phyloP scores from a whole-genome alignment of 1,140 invertebrate species.

The Drosophila santomea region DNA sequence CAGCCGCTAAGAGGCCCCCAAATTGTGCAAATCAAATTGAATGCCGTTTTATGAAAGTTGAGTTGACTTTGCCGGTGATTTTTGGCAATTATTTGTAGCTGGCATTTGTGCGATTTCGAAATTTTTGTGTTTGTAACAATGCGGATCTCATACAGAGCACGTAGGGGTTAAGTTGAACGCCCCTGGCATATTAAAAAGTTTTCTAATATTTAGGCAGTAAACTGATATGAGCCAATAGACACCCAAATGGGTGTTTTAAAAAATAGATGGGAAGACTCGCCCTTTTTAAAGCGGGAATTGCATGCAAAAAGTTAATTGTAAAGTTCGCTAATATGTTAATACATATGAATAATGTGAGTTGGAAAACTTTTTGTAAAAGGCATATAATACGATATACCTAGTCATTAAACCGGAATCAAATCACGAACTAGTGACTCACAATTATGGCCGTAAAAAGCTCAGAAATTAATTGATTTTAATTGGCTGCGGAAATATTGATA shows the following conservation, averaged over 20 bases:
- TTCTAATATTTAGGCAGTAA: slow-evolving; percentile 46
- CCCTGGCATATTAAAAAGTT: slow-evolving; percentile 69
- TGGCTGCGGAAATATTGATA: slow-evolving; percentile 49
- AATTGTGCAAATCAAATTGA: slow-evolving; percentile 68
- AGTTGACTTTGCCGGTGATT: slow-evolving; percentile 34
- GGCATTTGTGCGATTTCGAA: slow-evolving; percentile 71
- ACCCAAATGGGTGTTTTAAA: not conserved
- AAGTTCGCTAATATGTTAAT: not conserved
- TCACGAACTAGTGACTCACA: slow-evolving; percentile 35
- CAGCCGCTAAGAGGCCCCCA: slow-evolving; percentile 31
- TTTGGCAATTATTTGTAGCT: slow-evolving; percentile 66
- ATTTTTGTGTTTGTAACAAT: slow-evolving; percentile 49
- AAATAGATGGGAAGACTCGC: not conserved
- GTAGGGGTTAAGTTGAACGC: slow-evolving; percentile 50
- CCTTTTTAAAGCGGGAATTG: not conserved
- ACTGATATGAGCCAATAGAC: slow-evolving; percentile 15
- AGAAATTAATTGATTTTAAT: slow-evolving; percentile 32
- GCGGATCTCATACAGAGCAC: slow-evolving; percentile 59
- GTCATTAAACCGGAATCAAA: slow-evolving; percentile 12
- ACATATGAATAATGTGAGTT: not conserved
- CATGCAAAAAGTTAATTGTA: not conserved
- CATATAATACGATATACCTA: slow-evolving; percentile 1
- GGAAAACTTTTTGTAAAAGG: not conserved
- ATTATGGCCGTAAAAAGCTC: too few species aligned
- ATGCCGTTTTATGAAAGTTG: slow-evolving; percentile 76